Evolutionary conservation across 2,797 vertebrate species (phyloP), one percentile per base, ranked within the genome.

Genomic region (Cygnus olor): DNA sequence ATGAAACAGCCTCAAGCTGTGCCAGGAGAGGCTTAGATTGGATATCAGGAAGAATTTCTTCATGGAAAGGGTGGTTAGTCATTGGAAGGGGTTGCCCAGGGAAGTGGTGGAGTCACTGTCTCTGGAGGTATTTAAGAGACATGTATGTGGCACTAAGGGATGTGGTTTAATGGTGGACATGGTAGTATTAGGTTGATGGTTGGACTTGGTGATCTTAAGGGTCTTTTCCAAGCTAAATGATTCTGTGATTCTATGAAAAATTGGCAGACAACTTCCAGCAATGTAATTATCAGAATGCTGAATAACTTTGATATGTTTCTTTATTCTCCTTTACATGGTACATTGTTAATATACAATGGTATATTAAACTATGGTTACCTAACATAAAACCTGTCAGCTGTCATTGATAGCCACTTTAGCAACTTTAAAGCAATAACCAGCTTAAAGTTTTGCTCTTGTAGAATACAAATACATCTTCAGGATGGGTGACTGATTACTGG

Each of bases 321-420:
- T 81, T 80, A 34, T 85, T 73, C 14, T 77, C 32, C 17, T 45
- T 38, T 60, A 58, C 42, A 13, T 24, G 78, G 38, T 38, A 38
- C 38, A 38, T 10, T 38, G 38, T 38, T 38, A 38, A 38, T 60
- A 63, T 24, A 28, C 7, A 32, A 13, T 0, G 0, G 12, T 79
- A 3, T n/a, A 36, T 38, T 73, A 53, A 56, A 78, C 8, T 51
- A 22, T 44, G 7, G 7, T 53, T 80, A 11, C 25, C 14, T 57
- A 22, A 44, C 72, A 78, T 66, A 73, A 88, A 80, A 70, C 7
- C 22, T 70, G 8, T 28, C 34, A 84, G 4, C 20, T 71, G 13
- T 63, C 3, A 4, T 14, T 81, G n/a, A 63, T 71, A 27, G 54
- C 58, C 13, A 6, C 8, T 53, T 54, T 14, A 89, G 47, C 8